Evolutionary conservation across 2,888 invertebrate genomes (phyloP).

Genomic region (Callosobruchus maculatus): DNA sequence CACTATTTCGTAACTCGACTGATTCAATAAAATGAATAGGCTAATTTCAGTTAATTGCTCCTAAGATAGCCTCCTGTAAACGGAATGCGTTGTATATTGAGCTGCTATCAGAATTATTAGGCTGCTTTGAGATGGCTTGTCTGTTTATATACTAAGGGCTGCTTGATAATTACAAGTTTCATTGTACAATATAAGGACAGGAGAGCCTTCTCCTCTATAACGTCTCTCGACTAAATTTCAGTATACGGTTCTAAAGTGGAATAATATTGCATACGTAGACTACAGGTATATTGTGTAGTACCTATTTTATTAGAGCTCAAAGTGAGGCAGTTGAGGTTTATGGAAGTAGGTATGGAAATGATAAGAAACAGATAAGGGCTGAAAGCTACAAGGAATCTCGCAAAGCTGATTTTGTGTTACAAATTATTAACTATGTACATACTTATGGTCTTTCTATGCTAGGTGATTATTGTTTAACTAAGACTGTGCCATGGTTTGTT

Average conservation of each 20-base stretch:
- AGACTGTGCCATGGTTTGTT: too few species aligned
- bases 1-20: background rate
- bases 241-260: background rate
- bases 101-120: background rate
- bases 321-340: too few species aligned
- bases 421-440: too few species aligned
- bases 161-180: background rate
- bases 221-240: background rate
- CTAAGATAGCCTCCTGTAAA: background rate
- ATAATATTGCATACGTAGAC: background rate
- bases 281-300: too few species aligned
- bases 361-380: too few species aligned
- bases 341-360: too few species aligned
- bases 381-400: too few species aligned
- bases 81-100: background rate
- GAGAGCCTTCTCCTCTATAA: background rate
- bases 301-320: too few species aligned
- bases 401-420: too few species aligned
- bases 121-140: background rate
- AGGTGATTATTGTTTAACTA: too few species aligned
- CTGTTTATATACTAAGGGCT: background rate
- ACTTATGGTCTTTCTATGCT: too few species aligned
- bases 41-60: background rate
- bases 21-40: slow-evolving; percentile 11
- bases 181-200: background rate